Evolutionary conservation across 2,888 invertebrate genomes (phyloP).

Genomic region (Troides helena): DNA sequence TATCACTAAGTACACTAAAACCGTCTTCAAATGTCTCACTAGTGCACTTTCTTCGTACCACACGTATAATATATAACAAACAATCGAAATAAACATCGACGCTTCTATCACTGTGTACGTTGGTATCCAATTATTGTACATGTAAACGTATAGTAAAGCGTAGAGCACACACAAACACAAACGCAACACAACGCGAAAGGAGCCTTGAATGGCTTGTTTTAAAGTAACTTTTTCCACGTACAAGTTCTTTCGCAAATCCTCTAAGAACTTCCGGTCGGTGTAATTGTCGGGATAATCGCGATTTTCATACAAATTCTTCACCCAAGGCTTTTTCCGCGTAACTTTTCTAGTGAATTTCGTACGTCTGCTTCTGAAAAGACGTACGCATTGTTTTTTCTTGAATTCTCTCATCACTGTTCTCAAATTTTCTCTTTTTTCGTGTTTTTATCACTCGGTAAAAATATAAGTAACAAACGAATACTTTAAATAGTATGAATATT

Average conservation of each 20-base stretch:
- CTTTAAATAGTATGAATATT: too few relatives aligned
- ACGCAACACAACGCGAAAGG: conserved; percentile 89
- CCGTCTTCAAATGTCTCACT: conserved; percentile 86
- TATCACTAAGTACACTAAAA: conserved; percentile 89
- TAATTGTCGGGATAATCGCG: conserved; percentile 95
- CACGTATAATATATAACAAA: conserved; percentile 83
- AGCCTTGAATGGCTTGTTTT: conserved; percentile 85
- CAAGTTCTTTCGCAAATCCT: conserved; percentile 91
- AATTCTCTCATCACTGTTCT: neutral
- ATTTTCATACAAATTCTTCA: conserved; percentile 94
- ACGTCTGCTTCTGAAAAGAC: conserved; percentile 66
- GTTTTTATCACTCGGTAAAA: too few relatives aligned
- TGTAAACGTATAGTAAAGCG: conserved; percentile 84
- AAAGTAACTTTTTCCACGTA: conserved; percentile 87
- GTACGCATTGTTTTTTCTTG: conserved; percentile 35
- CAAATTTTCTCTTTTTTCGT: too few relatives aligned
- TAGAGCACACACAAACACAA: conserved; percentile 88
- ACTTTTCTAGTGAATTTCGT: conserved; percentile 49
- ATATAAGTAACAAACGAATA: too few relatives aligned
- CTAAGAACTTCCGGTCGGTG: conserved; percentile 91
- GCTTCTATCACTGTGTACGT: conserved; percentile 83
- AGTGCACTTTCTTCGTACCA: conserved; percentile 50
- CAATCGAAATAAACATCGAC: conserved; percentile 76
- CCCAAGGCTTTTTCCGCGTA: conserved; percentile 82
- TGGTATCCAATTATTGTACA: conserved; percentile 84